Percentiles rank a stretch among this genome's conserved stretches.
Conservation (phyloP, 1,140 invertebrate genomes). For the Procambarus virginalis region DNA sequence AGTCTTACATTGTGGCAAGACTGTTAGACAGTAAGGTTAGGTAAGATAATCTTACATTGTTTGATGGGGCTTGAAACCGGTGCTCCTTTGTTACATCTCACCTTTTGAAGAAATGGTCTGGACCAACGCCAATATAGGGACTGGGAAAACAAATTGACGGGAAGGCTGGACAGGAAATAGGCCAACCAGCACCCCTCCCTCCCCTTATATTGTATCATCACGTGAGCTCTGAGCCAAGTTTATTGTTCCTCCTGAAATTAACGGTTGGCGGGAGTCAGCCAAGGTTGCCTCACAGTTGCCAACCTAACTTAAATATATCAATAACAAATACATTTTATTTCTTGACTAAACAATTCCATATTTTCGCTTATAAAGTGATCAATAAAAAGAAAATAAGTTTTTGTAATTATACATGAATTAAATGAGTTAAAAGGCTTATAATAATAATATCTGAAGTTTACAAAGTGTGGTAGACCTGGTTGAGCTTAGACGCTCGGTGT, state of each 20-base stretch:
- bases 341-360: too few relatives aligned
- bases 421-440: too few relatives aligned
- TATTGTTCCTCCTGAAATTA: conserved; percentile 1
- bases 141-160: not conserved
- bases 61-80: too few relatives aligned
- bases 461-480: not conserved
- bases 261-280: not conserved
- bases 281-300: not conserved
- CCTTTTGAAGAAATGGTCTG: too few relatives aligned
- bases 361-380: too few relatives aligned
- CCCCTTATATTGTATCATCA: not conserved
- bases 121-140: not conserved
- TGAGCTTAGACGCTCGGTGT: not conserved
- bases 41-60: too few relatives aligned
- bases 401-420: too few relatives aligned
- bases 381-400: too few relatives aligned
- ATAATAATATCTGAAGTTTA: not conserved
- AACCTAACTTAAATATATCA: not conserved
- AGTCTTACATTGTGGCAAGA: too few relatives aligned
- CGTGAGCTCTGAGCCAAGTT: not conserved
- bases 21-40: too few relatives aligned
- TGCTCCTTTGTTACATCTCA: too few relatives aligned
- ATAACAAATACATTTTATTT: not conserved
- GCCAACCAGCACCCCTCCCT: not conserved
- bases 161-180: not conserved